These are phyloP conservation scores for Ellobius talpinus DNA, from an alignment of 2,113 vertebrate genomes.

Conservation along the genomic window DNA sequence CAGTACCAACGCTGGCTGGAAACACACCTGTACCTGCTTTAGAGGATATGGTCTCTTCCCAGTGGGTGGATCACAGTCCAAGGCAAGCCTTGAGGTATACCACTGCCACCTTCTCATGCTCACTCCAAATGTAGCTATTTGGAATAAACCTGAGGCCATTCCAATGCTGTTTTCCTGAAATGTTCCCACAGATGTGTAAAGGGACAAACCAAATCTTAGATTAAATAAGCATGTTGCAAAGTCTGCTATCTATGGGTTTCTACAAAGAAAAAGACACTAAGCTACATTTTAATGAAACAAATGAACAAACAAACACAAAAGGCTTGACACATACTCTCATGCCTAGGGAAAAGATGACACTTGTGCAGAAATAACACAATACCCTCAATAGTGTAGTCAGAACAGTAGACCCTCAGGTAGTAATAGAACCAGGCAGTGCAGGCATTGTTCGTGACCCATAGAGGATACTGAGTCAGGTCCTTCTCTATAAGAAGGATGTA, in stretches of 20 bases:
- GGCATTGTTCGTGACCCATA: background rate
- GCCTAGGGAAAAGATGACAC: background rate
- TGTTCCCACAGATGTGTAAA: background rate
- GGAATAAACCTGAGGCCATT: background rate
- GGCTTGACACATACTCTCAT: too few relatives aligned
- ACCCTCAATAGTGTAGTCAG: rapidly evolving
- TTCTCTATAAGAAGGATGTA: background rate
- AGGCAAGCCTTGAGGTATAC: background rate
- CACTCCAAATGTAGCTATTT: background rate
- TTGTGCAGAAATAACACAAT: background rate
- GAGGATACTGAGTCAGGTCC: background rate
- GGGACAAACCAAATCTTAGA: background rate
- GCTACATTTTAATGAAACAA: background rate
- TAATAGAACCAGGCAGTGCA: rapidly evolving
- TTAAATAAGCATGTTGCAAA: background rate
- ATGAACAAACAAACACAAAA: background rate
- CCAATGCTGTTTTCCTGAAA: background rate
- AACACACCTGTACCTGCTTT: rapidly evolving
- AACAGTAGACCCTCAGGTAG: rapidly evolving
- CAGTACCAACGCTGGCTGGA: rapidly evolving
- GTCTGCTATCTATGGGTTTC: background rate
- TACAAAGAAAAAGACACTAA: background rate
- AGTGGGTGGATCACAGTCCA: background rate
- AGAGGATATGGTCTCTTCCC: background rate
- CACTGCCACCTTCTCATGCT: rapidly evolving